phyloP scores from a whole-genome alignment of 2,113 vertebrate genomes.

The Maccullochella peelii region DNA sequence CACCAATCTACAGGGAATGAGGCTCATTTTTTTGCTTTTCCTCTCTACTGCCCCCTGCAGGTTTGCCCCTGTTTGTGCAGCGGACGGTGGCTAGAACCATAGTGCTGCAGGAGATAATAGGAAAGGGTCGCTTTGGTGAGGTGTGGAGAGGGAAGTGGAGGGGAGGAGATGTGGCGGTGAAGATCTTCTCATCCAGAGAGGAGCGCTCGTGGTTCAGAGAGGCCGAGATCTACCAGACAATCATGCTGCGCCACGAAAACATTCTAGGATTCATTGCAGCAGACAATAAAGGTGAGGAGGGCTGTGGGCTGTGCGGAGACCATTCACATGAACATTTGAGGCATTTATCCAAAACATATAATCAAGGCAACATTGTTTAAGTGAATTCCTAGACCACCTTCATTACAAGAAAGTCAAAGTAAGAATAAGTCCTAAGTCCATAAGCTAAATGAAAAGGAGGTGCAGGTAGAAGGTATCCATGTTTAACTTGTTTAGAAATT shows the following conservation, averaged over 20 bases:
- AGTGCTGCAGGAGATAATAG: conserved; percentile 97
- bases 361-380: neutral
- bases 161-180: conserved; percentile 96
- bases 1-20: neutral
- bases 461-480: neutral
- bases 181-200: conserved; percentile 98
- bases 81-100: conserved; percentile 97
- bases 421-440: neutral
- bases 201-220: conserved; percentile 99
- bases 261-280: conserved; percentile 98
- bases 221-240: conserved; percentile 97
- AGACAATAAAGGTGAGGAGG: conserved; percentile 93
- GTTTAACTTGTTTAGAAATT: neutral
- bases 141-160: conserved; percentile 98
- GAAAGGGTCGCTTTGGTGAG: conserved; percentile 97
- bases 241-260: conserved; percentile 98
- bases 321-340: neutral
- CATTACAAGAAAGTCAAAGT: neutral
- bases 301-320: too few species aligned
- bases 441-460: neutral
- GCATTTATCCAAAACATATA: neutral
- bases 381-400: neutral
- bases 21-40: neutral
- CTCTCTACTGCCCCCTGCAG: conserved; percentile 71
- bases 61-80: conserved; percentile 95